Percentiles rank a stretch among this genome's conserved stretches.
These are phyloP conservation scores for Bovichtus diacanthus DNA, from an alignment of 2,797 vertebrate species.

Conservation along the genomic window DNA sequence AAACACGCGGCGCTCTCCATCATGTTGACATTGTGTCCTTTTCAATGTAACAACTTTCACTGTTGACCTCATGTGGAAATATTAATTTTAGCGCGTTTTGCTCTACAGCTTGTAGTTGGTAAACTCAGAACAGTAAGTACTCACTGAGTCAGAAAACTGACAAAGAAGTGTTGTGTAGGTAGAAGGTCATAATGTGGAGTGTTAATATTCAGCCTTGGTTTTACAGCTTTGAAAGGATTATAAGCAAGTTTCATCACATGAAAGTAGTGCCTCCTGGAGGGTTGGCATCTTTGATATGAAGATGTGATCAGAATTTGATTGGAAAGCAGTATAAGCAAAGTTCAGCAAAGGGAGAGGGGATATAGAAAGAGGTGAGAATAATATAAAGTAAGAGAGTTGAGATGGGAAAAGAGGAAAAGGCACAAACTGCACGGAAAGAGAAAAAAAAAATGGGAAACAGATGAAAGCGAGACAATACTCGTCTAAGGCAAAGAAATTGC, in stretches of 20 bases:
- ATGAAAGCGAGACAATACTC: conserved; percentile 48
- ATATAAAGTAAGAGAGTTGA: conserved; percentile 47
- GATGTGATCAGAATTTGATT: conserved; percentile 79
- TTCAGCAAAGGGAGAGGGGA: conserved; percentile 34
- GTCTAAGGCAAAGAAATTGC: conserved; percentile 40
- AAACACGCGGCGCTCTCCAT: conserved; percentile 1
- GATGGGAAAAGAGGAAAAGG: conserved; percentile 19
- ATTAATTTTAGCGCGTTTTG: conserved; percentile 22
- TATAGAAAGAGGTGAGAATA: conserved; percentile 55
- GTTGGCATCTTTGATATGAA: conserved; percentile 75
- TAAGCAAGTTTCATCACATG: conserved; percentile 78
- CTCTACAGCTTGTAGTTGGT: conserved; percentile 19
- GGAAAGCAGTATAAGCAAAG: conserved; percentile 48
- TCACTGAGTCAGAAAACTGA: conserved; percentile 47
- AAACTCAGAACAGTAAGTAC: conserved; percentile 36
- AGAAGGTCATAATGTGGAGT: conserved; percentile 72
- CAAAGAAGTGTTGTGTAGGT: conserved; percentile 63
- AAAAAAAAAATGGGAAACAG: conserved; percentile 34
- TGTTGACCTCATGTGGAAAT: conserved; percentile 40
- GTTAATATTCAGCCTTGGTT: conserved; percentile 74
- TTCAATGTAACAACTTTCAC: conserved; percentile 20
- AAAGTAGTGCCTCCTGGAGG: conserved; percentile 71
- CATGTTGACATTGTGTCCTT: conserved; percentile 4
- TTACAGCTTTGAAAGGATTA: conserved; percentile 76
- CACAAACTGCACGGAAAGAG: conserved; percentile 42